Evolutionary conservation across 2,888 invertebrate genomes (phyloP).

Genomic region (Steinernema carpocapsae): DNA sequence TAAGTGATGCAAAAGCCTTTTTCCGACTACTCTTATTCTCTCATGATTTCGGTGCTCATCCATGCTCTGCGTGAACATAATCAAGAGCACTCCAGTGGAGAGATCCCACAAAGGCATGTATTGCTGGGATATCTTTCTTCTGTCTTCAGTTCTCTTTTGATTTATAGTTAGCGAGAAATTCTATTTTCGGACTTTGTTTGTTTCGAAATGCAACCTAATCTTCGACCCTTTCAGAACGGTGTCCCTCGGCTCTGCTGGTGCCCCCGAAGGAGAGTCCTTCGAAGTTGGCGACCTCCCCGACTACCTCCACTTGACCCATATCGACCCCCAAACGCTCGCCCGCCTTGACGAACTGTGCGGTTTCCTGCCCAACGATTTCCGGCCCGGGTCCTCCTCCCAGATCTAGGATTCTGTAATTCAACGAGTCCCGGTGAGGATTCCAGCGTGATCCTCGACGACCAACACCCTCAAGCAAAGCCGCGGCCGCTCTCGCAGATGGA

Average conservation of each 20-base stretch:
- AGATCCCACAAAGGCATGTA: too few species aligned
- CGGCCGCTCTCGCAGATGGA: constrained; percentile 21
- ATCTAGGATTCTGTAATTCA: constrained; percentile 14
- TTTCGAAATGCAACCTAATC: not conserved
- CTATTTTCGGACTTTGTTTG: too few species aligned
- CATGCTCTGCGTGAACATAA: too few species aligned
- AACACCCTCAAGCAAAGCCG: not conserved
- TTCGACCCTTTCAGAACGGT: not conserved
- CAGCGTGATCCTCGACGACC: constrained; percentile 3
- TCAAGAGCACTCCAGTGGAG: too few species aligned
- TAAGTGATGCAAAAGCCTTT: too few species aligned
- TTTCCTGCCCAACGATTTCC: constrained; percentile 22
- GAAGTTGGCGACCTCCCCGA: constrained; percentile 8
- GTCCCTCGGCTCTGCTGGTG: constrained; percentile 1
- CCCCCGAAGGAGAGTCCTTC: not conserved
- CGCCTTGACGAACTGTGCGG: constrained; percentile 18
- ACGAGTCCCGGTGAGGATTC: constrained; percentile 10
- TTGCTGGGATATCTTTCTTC: too few species aligned
- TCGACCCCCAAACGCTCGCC: not conserved
- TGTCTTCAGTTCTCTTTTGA: too few species aligned
- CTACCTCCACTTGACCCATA: constrained; percentile 18
- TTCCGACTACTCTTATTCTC: too few species aligned
- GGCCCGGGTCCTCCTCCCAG: constrained; percentile 5
- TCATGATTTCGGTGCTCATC: too few species aligned
- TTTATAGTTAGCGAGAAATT: too few species aligned